Evolutionary conservation across 2,888 invertebrate genomes (phyloP).

Genomic region (Drosophila bunnanda): DNA sequence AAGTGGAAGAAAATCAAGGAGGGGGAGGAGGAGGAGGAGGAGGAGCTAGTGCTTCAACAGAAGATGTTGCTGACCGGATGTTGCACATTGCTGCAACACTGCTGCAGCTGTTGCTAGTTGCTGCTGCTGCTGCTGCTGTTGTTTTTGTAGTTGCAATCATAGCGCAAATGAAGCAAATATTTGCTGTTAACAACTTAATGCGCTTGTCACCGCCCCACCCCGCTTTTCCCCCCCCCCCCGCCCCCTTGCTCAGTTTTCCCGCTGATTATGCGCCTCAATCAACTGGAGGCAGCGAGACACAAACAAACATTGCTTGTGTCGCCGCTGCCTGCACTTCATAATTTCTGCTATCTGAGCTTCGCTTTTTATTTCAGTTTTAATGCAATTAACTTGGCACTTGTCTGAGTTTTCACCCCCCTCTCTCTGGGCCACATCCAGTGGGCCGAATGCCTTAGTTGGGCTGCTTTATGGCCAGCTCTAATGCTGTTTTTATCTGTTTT

Average conservation of each 20-base stretch:
- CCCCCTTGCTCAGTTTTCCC: constrained; percentile 10
- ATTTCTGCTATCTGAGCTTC: constrained; percentile 79
- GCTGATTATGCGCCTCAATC: constrained; percentile 79
- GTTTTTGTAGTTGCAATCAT: constrained; percentile 64
- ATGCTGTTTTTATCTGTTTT: constrained; percentile 79
- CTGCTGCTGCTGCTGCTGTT: constrained; percentile 24
- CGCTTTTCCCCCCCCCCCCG: not conserved
- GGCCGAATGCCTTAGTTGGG: constrained; percentile 55
- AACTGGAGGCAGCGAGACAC: constrained; percentile 56
- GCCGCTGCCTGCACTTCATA: constrained; percentile 68
- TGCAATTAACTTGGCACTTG: constrained; percentile 79
- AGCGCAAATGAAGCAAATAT: constrained; percentile 81
- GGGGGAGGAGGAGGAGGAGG: not conserved
- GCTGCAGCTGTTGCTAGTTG: constrained; percentile 51
- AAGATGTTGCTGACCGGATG: constrained; percentile 69
- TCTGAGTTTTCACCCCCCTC: constrained; percentile 53
- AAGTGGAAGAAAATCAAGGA: constrained; percentile 3
- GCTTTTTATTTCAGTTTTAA: constrained; percentile 79
- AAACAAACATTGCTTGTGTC: constrained; percentile 41
- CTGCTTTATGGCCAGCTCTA: constrained; percentile 75
- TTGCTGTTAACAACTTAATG: constrained; percentile 82
- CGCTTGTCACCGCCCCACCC: constrained; percentile 62
- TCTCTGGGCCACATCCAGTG: constrained; percentile 34
- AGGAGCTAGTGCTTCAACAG: constrained; percentile 18
- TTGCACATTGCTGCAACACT: constrained; percentile 45